These are phyloP conservation scores for Heliconius himera DNA, from an alignment of 1,140 invertebrate species.

Conservation along the genomic window DNA sequence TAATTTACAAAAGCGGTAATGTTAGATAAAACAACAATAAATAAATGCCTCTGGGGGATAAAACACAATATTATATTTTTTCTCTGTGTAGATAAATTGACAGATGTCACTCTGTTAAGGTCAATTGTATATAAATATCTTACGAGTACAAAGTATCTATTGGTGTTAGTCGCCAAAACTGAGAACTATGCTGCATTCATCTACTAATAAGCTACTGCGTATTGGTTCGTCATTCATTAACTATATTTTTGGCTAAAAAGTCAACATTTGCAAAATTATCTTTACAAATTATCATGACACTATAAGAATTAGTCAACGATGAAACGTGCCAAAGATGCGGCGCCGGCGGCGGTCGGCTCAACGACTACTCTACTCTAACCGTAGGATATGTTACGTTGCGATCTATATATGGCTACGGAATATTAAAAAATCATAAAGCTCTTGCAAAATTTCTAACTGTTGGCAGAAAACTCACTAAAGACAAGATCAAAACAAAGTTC, in stretches of 20 bases:
- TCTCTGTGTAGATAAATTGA: slow-evolving; percentile 76
- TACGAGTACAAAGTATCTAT: slow-evolving; percentile 79
- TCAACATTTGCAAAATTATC: slow-evolving; percentile 80
- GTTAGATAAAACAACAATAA: slow-evolving; percentile 76
- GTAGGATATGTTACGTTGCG: slow-evolving; percentile 68
- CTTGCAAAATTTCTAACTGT: slow-evolving; percentile 58
- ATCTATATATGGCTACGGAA: slow-evolving; percentile 56
- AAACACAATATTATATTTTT: slow-evolving; percentile 67
- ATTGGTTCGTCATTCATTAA: slow-evolving; percentile 80
- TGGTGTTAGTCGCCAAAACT: slow-evolving; percentile 79
- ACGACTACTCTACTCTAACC: slow-evolving; percentile 53
- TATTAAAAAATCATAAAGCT: slow-evolving; percentile 59
- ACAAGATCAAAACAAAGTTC: slow-evolving; percentile 52
- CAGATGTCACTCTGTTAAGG: slow-evolving; percentile 73
- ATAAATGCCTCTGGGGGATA: slow-evolving; percentile 78
- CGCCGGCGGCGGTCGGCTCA: slow-evolving; percentile 59
- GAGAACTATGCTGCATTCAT: slow-evolving; percentile 78
- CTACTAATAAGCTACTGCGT: slow-evolving; percentile 80
- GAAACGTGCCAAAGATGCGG: slow-evolving; percentile 62
- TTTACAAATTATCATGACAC: slow-evolving; percentile 80
- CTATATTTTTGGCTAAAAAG: slow-evolving; percentile 81
- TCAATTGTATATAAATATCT: slow-evolving; percentile 78
- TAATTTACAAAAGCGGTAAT: slow-evolving; percentile 79
- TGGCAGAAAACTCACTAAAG: slow-evolving; percentile 54
- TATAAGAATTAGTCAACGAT: slow-evolving; percentile 80